phyloP scores from a whole-genome alignment of 2,113 vertebrate species.

The Prochilodus magdalenae region DNA sequence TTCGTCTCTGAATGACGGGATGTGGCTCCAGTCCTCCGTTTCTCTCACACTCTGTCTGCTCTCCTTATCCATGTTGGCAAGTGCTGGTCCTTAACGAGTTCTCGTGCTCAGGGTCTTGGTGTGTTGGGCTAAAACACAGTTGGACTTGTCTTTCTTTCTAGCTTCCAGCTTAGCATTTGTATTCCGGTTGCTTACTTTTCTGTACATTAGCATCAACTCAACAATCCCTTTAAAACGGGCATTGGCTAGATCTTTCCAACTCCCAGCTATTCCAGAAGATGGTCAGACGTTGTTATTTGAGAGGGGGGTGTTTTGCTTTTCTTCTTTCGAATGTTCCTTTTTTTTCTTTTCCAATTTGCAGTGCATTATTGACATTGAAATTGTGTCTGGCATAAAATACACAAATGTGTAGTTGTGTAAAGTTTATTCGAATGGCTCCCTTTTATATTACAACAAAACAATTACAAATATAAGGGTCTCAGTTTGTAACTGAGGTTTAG shows the following conservation, averaged over 20 bases:
- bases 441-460: conserved; percentile 61
- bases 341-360: conserved; percentile 65
- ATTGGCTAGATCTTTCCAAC: conserved; percentile 64
- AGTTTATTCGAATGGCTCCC: neutral
- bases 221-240: conserved; percentile 63
- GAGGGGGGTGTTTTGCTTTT: conserved; percentile 52
- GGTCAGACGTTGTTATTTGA: conserved; percentile 43
- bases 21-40: neutral
- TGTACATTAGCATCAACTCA: conserved; percentile 46
- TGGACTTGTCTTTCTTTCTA: conserved; percentile 33
- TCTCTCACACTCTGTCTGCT: conserved; percentile 3
- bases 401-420: neutral
- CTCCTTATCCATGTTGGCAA: conserved; percentile 42
- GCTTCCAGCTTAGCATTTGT: conserved; percentile 8
- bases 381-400: conserved; percentile 59
- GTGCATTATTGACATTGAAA: conserved; percentile 73
- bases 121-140: conserved; percentile 27
- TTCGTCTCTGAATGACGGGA: conserved; percentile 2
- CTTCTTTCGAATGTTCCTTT: conserved; percentile 56
- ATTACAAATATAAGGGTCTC: conserved; percentile 60
- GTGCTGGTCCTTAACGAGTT: conserved; percentile 40
- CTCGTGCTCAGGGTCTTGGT: conserved; percentile 41
- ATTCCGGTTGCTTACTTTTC: neutral
- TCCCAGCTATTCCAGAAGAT: conserved; percentile 19
- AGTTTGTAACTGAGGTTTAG: conserved; percentile 63